Percentiles rank a stretch among this genome's conserved stretches.
phyloP scores from a whole-genome alignment of 1,140 invertebrate species.

The Eriosoma lanigerum region DNA sequence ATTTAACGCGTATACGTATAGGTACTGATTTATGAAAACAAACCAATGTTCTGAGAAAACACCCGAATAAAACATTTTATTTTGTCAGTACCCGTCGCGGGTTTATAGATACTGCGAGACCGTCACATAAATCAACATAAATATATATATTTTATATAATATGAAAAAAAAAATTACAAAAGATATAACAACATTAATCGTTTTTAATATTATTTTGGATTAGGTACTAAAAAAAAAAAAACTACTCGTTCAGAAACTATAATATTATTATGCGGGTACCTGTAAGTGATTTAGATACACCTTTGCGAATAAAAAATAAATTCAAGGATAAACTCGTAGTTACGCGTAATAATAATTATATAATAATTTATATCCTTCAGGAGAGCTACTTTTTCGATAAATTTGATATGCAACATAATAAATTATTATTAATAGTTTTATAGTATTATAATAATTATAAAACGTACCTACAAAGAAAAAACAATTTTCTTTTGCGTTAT shows the following conservation, averaged over 20 bases:
- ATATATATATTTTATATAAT: neutral
- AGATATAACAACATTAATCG: no score
- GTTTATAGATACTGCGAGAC: neutral
- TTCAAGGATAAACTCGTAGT: neutral
- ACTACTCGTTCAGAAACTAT: neutral
- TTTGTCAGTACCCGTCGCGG: neutral
- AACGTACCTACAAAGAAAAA: neutral
- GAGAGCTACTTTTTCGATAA: neutral
- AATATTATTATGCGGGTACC: neutral
- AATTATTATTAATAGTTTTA: no score
- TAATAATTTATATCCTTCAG: neutral
- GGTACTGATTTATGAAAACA: slow-evolving; percentile 14
- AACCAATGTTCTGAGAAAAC: neutral
- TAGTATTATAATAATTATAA: neutral
- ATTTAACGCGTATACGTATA: neutral
- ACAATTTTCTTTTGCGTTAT: no score
- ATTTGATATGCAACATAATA: no score
- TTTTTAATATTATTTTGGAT: no score
- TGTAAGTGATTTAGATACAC: neutral
- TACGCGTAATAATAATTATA: neutral
- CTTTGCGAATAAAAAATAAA: neutral
- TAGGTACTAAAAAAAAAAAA: no score
- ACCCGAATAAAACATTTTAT: slow-evolving; percentile 24
- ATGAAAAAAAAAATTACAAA: no score
- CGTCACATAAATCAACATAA: neutral